Percentiles rank a stretch among this genome's conserved stretches.
Conservation (phyloP, 2,113 vertebrate genomes). For the Oryzias melastigma region DNA sequence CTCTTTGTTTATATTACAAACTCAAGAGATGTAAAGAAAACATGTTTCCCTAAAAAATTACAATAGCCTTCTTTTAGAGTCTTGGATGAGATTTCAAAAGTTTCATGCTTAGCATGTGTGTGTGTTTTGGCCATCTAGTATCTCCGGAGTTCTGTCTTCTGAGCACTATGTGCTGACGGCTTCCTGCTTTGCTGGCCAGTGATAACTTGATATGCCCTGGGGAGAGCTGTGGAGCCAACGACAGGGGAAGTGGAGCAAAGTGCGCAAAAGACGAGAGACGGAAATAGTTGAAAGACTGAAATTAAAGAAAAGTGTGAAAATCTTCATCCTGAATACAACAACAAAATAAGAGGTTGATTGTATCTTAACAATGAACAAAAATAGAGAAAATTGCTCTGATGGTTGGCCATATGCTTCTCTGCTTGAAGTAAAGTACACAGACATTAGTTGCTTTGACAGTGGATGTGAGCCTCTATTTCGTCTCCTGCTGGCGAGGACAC, state of each 20-base stretch:
- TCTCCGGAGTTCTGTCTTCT: constrained; percentile 45
- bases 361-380: constrained; percentile 11
- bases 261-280: constrained; percentile 15
- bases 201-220: constrained; percentile 68
- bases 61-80: background rate
- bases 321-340: background rate
- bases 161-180: constrained; percentile 53
- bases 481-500: constrained; percentile 35
- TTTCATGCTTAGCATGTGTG: constrained; percentile 4
- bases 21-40: background rate
- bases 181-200: constrained; percentile 62
- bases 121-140: constrained; percentile 17
- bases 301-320: constrained; percentile 7
- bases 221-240: constrained; percentile 28
- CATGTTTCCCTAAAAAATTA: background rate
- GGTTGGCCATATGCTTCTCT: constrained; percentile 6
- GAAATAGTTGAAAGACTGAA: constrained; percentile 1
- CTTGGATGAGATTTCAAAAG: too few relatives aligned
- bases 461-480: constrained; percentile 21
- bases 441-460: constrained; percentile 23
- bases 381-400: background rate
- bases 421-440: constrained; percentile 18
- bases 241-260: constrained; percentile 10
- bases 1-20: background rate
- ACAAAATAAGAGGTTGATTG: constrained; percentile 1